Conservation (phyloP, 2,797 vertebrate genomes). For the Poeciliopsis paucimaculata region DNA sequence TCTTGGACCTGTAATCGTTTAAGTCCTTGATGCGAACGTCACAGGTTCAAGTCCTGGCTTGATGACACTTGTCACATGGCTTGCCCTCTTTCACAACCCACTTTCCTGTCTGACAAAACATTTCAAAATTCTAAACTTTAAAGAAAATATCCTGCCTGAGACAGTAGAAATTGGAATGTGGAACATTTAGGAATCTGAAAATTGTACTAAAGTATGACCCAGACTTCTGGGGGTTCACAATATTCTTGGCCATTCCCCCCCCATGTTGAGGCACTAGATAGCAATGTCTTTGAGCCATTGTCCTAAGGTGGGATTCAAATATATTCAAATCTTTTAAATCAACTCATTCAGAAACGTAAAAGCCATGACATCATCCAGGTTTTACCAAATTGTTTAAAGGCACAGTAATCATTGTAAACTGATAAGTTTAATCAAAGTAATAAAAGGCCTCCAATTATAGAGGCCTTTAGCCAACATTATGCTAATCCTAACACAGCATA, state of each 20-base stretch:
- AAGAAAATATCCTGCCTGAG: too few relatives aligned
- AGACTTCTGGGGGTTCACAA: not conserved
- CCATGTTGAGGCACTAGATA: not conserved
- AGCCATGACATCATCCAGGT: not conserved
- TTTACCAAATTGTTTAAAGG: too few relatives aligned
- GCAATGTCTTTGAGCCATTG: not conserved
- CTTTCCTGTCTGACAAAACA: too few relatives aligned
- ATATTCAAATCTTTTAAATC: not conserved
- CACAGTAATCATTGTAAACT: not conserved
- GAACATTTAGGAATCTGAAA: not conserved
- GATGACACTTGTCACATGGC: too few relatives aligned
- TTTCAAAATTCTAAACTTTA: too few relatives aligned
- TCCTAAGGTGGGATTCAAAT: not conserved
- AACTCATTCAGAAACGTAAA: not conserved
- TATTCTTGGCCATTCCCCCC: not conserved
- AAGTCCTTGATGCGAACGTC: too few relatives aligned
- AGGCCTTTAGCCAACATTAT: not conserved
- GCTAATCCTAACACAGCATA: not conserved
- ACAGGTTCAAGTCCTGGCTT: too few relatives aligned
- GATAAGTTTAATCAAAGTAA: not conserved
- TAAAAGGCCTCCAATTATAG: not conserved
- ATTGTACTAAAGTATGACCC: not conserved
- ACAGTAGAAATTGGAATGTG: not conserved
- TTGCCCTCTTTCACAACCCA: too few relatives aligned
- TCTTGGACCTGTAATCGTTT: too few relatives aligned